Conservation (phyloP, 2,113 vertebrate species). For the Antechinus stuartii region DNA sequence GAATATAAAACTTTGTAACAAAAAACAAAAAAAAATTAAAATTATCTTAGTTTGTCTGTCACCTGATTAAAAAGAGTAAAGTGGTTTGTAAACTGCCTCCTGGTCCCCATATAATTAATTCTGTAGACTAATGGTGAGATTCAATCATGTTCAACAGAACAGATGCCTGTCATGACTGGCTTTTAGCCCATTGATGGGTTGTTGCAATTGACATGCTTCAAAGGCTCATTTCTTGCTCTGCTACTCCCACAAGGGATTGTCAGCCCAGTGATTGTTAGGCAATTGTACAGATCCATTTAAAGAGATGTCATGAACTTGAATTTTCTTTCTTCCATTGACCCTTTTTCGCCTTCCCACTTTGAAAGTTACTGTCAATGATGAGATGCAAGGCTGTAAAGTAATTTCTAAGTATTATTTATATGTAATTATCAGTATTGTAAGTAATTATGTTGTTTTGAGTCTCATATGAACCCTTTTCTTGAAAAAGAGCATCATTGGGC, state of each 20-base stretch:
- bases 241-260: conserved; percentile 65
- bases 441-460: background rate
- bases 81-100: background rate
- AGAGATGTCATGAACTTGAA: conserved; percentile 22
- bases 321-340: conserved; percentile 34
- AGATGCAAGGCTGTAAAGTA: background rate
- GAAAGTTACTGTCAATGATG: background rate
- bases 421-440: background rate
- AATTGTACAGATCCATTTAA: conserved; percentile 58
- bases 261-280: conserved; percentile 21
- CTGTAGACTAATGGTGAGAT: conserved; percentile 17
- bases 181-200: conserved; percentile 53
- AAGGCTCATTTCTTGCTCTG: conserved; percentile 69
- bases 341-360: background rate
- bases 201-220: conserved; percentile 73
- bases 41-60: conserved; percentile 34
- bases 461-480: conserved; percentile 7
- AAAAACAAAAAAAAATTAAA: conserved; percentile 9
- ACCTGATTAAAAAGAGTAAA: conserved; percentile 10
- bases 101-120: conserved; percentile 53
- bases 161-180: conserved; percentile 26
- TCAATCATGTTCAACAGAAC: conserved; percentile 19
- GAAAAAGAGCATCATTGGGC: background rate
- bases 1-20: background rate
- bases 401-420: background rate